Conservation (phyloP, 2,797 vertebrate genomes). For the Paedocypris micromegethes region DNA sequence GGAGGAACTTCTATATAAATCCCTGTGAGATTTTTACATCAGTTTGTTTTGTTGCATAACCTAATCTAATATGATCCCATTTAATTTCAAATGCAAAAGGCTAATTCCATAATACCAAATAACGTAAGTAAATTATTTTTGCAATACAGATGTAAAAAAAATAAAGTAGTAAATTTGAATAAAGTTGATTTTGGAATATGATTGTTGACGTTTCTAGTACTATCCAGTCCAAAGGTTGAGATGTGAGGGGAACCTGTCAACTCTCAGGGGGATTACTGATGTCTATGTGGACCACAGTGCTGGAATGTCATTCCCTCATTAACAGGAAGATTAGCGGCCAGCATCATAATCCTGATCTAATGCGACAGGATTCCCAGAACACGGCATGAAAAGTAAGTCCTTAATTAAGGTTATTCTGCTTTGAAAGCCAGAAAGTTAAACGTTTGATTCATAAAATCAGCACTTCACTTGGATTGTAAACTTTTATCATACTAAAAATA, state of each 20-base stretch:
- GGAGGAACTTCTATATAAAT: too few species aligned
- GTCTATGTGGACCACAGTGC: conserved; percentile 13
- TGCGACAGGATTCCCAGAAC: conserved; percentile 57
- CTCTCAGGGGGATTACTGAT: conserved; percentile 45
- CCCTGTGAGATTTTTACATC: too few species aligned
- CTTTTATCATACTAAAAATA: conserved; percentile 6
- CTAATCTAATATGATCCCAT: too few species aligned
- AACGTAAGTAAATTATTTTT: too few species aligned
- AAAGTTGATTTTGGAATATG: too few species aligned
- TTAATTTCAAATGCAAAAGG: too few species aligned
- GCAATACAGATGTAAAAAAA: too few species aligned
- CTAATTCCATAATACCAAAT: too few species aligned
- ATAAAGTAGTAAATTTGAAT: too few species aligned
- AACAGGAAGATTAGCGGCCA: conserved; percentile 51
- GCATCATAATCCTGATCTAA: conserved; percentile 64
- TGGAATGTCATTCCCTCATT: conserved; percentile 48
- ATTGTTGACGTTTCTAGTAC: too few species aligned
- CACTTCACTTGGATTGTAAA: not conserved
- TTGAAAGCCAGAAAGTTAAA: conserved; percentile 8
- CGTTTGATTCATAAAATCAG: conserved; percentile 1
- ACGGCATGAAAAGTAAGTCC: conserved; percentile 40
- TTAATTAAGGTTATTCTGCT: conserved; percentile 12
- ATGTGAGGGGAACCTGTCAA: not conserved
- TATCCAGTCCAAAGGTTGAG: not conserved
- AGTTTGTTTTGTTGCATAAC: too few species aligned